phyloP scores from a whole-genome alignment of 2,113 vertebrate species.

The Psephotus haematonotus region DNA sequence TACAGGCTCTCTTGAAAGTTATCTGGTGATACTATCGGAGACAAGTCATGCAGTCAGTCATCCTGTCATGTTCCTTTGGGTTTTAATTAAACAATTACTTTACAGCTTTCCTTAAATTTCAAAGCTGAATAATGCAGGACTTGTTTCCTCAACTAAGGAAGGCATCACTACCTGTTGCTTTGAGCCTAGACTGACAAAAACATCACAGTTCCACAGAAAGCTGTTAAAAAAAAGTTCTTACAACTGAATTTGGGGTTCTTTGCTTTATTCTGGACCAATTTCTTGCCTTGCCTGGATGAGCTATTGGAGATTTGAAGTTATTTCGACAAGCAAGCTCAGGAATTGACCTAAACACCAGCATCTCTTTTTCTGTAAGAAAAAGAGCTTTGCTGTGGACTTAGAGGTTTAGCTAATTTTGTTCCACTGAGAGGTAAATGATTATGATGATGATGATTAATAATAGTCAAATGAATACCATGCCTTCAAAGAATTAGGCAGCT shows the following conservation, averaged over 20 bases:
- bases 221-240: neutral
- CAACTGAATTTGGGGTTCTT: neutral
- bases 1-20: neutral
- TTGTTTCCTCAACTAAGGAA: neutral
- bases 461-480: accelerated
- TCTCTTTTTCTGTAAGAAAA: neutral
- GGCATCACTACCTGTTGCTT: neutral
- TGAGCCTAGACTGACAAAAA: neutral
- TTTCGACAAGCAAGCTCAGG: neutral
- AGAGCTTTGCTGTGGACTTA: neutral
- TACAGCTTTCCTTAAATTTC: constrained; percentile 17
- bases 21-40: neutral
- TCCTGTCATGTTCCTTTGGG: neutral
- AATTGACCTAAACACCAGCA: neutral
- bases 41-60: neutral
- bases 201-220: neutral
- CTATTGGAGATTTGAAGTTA: neutral
- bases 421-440: neutral
- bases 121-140: neutral
- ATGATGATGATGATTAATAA: neutral
- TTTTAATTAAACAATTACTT: constrained; percentile 42
- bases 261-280: neutral
- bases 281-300: neutral
- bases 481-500: neutral
- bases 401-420: neutral